Evolutionary conservation across 2,113 vertebrate genomes (phyloP), one percentile per base, ranked within the genome.

Genomic region (Cyanocitta stelleri): DNA sequence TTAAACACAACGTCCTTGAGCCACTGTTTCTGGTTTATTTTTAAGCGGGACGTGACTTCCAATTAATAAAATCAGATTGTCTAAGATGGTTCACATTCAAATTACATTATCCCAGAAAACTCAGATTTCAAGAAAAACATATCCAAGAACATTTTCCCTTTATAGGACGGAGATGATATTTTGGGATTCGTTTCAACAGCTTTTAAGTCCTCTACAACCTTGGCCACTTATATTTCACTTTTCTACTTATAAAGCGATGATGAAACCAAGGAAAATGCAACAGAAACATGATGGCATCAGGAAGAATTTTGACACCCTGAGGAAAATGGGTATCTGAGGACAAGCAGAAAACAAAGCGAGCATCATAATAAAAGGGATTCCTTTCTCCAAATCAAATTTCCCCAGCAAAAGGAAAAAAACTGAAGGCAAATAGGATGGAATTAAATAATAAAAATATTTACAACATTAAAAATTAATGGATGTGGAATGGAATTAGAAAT

Each of bases 21-120:
- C 16, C n/a, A 39, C 32, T 13, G 48, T 58, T 90, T 66, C 71
- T 68, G 24, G 22, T 86, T 89, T 81, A 87, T 95, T 93, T 97
- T 93, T 91, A 93, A 93, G 41, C 17, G 1, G 3, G 66, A 90
- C 0, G 1, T 64, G 90, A 94, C 35, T 94, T 78, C 33, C 1
- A 5, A 71, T 51, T 77, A 90, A 82, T 33, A 87, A 89, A 81
- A 72, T 67, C 72, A 83, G 24, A 48, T 75, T 84, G 91, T 63
- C 62, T 52, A 63, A 71, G 52, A 63, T 3, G 22, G 14, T 48
- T 96, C 69, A 18, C 44, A 37, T 75, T 63, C 52, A 90, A 92
- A 89, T 49, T 37, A 63, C 41, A 72, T 83, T 90, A 79, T 19
- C 27, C 24, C 49, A 54, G 52, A 83, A 94, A 92, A 69, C 22